These are phyloP conservation scores for Cheirogaleus medius DNA, from an alignment of 2,113 vertebrate species.

Conservation along the genomic window DNA sequence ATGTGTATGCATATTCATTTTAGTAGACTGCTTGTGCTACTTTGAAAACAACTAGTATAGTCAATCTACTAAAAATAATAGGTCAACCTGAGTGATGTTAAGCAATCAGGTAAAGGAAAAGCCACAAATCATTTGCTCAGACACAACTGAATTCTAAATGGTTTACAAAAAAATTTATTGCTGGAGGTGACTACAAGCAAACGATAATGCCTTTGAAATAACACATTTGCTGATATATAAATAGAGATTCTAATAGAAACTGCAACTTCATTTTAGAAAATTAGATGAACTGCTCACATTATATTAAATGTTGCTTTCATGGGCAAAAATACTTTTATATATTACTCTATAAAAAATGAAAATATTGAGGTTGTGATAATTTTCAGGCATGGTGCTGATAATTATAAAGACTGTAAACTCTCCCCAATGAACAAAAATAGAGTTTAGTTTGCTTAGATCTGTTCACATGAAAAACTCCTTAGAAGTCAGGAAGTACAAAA, in stretches of 20 bases:
- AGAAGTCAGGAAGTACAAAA: neutral
- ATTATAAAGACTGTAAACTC: neutral
- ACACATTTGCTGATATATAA: neutral
- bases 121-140: neutral
- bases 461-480: neutral
- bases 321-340: neutral
- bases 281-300: neutral
- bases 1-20: neutral
- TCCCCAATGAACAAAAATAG: neutral
- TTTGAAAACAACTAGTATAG: neutral
- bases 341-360: neutral
- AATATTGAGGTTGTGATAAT: neutral
- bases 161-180: neutral
- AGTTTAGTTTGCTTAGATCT: neutral
- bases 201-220: neutral
- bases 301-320: neutral
- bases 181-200: neutral
- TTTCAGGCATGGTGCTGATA: neutral
- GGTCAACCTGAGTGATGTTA: neutral
- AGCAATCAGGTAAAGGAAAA: slow-evolving; percentile 3
- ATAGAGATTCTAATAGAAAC: neutral
- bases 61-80: neutral
- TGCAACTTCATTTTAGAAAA: neutral
- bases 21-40: neutral
- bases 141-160: slow-evolving; percentile 15